Conservation (phyloP, 2,888 invertebrate species). For the Hirtodrosophila duncani region DNA sequence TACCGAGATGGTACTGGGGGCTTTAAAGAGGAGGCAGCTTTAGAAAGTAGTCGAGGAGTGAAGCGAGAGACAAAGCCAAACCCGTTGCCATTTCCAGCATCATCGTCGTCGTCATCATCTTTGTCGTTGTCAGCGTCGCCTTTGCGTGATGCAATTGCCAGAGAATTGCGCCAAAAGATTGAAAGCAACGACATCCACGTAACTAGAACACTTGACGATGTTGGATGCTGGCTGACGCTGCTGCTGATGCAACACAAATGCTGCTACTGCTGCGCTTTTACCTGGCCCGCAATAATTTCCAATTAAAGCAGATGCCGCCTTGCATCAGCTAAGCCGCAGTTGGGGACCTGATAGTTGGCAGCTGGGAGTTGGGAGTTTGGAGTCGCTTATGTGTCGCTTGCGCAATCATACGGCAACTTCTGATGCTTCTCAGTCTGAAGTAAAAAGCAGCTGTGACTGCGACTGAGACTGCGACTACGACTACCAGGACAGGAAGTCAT, state of each 20-base stretch:
- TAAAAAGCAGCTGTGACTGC: conserved; percentile 2
- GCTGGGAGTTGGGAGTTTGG: conserved; percentile 7
- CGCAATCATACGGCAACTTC: conserved; percentile 68
- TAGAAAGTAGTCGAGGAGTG: conserved; percentile 60
- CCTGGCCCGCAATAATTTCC: conserved; percentile 58
- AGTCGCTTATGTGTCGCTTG: conserved; percentile 55
- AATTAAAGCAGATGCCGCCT: conserved; percentile 64
- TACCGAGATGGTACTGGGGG: conserved; percentile 22
- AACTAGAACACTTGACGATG: conserved; percentile 70
- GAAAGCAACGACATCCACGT: conserved; percentile 71
- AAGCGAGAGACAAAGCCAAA: conserved; percentile 40
- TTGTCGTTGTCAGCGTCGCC: conserved; percentile 37
- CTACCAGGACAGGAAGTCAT: conserved; percentile 63
- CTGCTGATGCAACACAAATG: conserved; percentile 14
- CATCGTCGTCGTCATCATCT: conserved; percentile 3
- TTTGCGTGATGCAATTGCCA: conserved; percentile 70
- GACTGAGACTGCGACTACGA: not conserved
- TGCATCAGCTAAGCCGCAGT: not conserved
- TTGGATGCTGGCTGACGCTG: conserved; percentile 40
- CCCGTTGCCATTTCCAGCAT: conserved; percentile 44
- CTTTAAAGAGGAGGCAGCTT: conserved; percentile 32
- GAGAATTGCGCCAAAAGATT: conserved; percentile 67
- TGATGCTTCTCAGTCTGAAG: conserved; percentile 45
- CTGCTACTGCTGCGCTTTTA: conserved; percentile 41
- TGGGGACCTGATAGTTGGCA: conserved; percentile 19